These are phyloP conservation scores for Leptodactylus fallax DNA, from an alignment of 2,797 vertebrate genomes.

Conservation along the genomic window DNA sequence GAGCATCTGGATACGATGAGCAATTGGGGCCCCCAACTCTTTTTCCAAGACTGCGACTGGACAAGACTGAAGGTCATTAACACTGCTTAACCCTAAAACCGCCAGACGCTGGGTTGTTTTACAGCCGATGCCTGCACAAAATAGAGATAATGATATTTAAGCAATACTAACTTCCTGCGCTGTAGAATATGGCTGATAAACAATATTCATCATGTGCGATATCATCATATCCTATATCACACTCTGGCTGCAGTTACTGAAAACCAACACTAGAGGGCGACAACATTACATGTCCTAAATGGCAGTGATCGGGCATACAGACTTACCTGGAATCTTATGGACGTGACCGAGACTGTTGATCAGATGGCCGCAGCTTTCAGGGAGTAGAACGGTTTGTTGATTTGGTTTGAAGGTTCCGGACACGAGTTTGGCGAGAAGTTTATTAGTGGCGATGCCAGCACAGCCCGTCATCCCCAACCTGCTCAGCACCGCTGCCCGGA, in stretches of 20 bases:
- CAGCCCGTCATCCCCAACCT: conserved; percentile 86
- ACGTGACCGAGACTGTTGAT: conserved; percentile 77
- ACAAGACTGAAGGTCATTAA: conserved; percentile 81
- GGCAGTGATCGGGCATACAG: neutral
- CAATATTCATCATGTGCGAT: no score
- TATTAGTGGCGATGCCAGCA: conserved; percentile 86
- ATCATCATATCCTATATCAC: neutral
- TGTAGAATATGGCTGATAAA: no score
- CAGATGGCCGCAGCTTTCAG: conserved; percentile 78
- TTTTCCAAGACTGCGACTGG: conserved; percentile 76
- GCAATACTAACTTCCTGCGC: no score
- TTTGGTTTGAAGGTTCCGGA: conserved; percentile 90
- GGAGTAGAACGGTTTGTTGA: conserved; percentile 89
- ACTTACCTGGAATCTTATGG: conserved; percentile 84
- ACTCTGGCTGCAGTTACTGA: neutral
- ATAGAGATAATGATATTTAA: neutral
- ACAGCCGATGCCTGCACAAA: conserved; percentile 83
- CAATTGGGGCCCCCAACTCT: conserved; percentile 79
- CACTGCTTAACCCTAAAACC: conserved; percentile 77
- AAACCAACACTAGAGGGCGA: neutral
- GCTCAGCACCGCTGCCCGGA: conserved; percentile 77
- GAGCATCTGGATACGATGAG: conserved; percentile 84
- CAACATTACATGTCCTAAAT: no score
- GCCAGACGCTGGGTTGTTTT: conserved; percentile 83
- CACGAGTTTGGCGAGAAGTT: conserved; percentile 88